phyloP scores from a whole-genome alignment of 2,888 invertebrate species.

The Callyntrura guangdongensis region DNA sequence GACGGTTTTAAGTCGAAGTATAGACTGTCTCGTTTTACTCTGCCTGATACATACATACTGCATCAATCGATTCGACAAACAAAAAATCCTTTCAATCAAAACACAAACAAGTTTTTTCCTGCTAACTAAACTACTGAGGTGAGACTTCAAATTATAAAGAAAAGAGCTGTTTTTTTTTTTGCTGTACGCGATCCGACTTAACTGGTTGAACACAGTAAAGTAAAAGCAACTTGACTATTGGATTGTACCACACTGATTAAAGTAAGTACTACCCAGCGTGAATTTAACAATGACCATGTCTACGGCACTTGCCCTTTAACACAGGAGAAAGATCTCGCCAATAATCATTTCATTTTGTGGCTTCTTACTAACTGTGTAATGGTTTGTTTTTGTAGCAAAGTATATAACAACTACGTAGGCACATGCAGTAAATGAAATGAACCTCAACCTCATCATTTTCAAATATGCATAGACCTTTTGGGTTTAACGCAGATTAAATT shows the following conservation, averaged over 20 bases:
- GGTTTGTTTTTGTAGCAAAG: neutral
- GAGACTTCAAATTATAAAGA: neutral
- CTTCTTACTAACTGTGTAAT: neutral
- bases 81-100: constrained; percentile 19
- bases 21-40: neutral
- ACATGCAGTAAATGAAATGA: neutral
- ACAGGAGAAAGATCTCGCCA: neutral
- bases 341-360: too few relatives aligned
- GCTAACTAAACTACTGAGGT: neutral
- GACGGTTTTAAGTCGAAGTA: too few relatives aligned
- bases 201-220: too few relatives aligned
- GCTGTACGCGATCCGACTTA: neutral
- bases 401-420: neutral
- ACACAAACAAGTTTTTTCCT: constrained; percentile 27
- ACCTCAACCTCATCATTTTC: neutral
- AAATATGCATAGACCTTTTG: neutral
- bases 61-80: neutral
- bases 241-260: too few relatives aligned
- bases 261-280: too few relatives aligned
- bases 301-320: too few relatives aligned
- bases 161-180: neutral
- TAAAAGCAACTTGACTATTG: too few relatives aligned
- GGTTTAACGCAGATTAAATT: neutral
- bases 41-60: neutral
- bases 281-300: too few relatives aligned